Evolutionary conservation across 2,797 vertebrate genomes (phyloP), one percentile per base, ranked within the genome.

Genomic region (Argya squamiceps): DNA sequence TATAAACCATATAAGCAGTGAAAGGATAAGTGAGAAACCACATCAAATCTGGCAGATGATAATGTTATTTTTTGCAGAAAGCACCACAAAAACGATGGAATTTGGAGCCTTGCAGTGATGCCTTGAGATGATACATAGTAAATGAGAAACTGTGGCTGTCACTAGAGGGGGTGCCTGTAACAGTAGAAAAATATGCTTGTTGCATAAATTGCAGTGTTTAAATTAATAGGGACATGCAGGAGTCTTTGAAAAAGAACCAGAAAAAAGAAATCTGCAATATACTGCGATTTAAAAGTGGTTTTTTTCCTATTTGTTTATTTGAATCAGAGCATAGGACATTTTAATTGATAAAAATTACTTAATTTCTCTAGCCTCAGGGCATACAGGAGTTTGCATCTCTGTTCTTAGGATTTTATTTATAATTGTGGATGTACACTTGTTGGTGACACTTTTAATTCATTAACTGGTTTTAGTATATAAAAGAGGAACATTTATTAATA

Each of bases 101-200:
- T 80, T 85, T 2, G 3, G 16, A 88, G 26, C 29, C 55, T 86
- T 70, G 49, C 36, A 49, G 43, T 59, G 27, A n/a, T n/a, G n/a
- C n/a, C n/a, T 52, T 88, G 36, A 86, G 21, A n/a, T 44, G 11
- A 30, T 26, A 41, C 0, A 1, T 59, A 24, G 23, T 74, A 24
- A 50, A 41, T 41, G 13, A 67, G 19, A 1, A 2, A 36, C 49
- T 2, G 1, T 68, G 27, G 24, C 69, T 73, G 58, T 77, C 92
- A 84, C 76, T 93, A 93, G 88, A 78, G 86, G 91, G 86, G 90
- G 91, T 56, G 43, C 53, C 70, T 79, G 46, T 65, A 90, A 37
- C 64, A 70, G 37, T 37, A 44, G 49, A 53, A 84, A 85, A 84
- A 58, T 24, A 64, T 12, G 8, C 6, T 27, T 65, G n/a, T 12